A percentile compares a stretch with the other conserved stretches of the same genome.
Evolutionary conservation across 2,797 vertebrate genomes (phyloP).

Genomic region (Rhadinocentrus ornatus): DNA sequence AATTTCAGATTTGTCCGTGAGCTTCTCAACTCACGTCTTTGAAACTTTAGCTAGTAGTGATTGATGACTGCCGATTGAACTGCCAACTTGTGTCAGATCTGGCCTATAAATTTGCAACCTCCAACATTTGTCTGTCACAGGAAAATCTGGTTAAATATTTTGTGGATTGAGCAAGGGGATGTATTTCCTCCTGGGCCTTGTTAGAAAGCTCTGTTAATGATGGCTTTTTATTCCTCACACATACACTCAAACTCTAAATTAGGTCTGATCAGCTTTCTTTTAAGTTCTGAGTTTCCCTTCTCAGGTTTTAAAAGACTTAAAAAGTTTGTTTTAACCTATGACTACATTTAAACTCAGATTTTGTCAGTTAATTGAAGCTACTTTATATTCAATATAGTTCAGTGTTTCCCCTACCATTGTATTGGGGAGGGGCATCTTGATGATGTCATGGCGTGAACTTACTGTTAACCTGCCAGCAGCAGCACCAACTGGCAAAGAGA

Average conservation of each 20-base stretch:
- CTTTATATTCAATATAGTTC: neutral
- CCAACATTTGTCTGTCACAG: too few relatives aligned
- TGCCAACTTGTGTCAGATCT: too few relatives aligned
- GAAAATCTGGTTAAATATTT: too few relatives aligned
- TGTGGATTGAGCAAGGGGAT: too few relatives aligned
- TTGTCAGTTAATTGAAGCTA: neutral
- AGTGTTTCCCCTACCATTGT: too few relatives aligned
- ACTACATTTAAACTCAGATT: neutral
- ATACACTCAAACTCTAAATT: neutral
- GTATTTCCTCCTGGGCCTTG: neutral
- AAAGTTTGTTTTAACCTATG: neutral
- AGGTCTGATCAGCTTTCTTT: neutral
- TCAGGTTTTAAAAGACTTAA: too few relatives aligned
- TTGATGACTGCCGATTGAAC: too few relatives aligned
- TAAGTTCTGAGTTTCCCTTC: too few relatives aligned
- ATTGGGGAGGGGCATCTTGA: slow-evolving; percentile 59
- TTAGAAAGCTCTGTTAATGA: neutral
- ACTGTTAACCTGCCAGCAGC: slow-evolving; percentile 58
- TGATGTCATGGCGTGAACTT: slow-evolving; percentile 73
- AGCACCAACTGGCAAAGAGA: slow-evolving; percentile 53
- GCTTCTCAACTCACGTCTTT: too few relatives aligned
- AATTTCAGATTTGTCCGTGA: too few relatives aligned
- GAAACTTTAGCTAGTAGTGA: too few relatives aligned
- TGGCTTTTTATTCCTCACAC: neutral
- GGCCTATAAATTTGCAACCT: too few relatives aligned